Conservation (phyloP, 1,140 invertebrate genomes). For the Ooceraea biroi region DNA sequence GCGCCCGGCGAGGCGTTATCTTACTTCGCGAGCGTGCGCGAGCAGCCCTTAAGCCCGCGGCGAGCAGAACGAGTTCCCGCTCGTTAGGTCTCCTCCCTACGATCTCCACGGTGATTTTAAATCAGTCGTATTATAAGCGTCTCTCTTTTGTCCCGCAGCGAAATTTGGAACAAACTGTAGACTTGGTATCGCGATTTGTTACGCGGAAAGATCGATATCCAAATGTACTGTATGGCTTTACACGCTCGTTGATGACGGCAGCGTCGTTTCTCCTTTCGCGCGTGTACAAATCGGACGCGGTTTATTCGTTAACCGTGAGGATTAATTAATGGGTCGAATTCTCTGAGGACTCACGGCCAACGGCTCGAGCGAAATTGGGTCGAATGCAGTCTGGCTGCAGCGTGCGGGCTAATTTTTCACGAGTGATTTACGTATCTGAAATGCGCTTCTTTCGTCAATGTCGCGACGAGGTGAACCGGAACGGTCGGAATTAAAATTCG, state of each 20-base stretch:
- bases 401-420: slow-evolving; percentile 51
- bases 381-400: slow-evolving; percentile 35
- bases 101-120: slow-evolving; percentile 25
- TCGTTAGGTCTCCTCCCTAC: slow-evolving; percentile 42
- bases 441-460: slow-evolving; percentile 52
- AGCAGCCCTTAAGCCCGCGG: not conserved
- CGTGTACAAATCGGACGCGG: slow-evolving; percentile 4
- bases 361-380: slow-evolving; percentile 42
- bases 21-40: not conserved
- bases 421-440: slow-evolving; percentile 56
- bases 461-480: slow-evolving; percentile 37
- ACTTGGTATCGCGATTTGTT: not conserved
- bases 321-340: slow-evolving; percentile 40
- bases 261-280: not conserved
- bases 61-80: not conserved
- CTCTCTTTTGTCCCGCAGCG: not conserved
- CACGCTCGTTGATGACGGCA: not conserved
- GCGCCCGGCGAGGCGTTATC: slow-evolving; percentile 43
- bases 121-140: slow-evolving; percentile 40
- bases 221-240: not conserved
- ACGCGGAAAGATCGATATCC: not conserved
- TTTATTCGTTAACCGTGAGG: slow-evolving; percentile 15
- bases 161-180: not conserved
- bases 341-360: slow-evolving; percentile 10
- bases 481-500: slow-evolving; percentile 44